Evolutionary conservation across 2,888 invertebrate species (phyloP).

Genomic region (Orthosia gothica): DNA sequence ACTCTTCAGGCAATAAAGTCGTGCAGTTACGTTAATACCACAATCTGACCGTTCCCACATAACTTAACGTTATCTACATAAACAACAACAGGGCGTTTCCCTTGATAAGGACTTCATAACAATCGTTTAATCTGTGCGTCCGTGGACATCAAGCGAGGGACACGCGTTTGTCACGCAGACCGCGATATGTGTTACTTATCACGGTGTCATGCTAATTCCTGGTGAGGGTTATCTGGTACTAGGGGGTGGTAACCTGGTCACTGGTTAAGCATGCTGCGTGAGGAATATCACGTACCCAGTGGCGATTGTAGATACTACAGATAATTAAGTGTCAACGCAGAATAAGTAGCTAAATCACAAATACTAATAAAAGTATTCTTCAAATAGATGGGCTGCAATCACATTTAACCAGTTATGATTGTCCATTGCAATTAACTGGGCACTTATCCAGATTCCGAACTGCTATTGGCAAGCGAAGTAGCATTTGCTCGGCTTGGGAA

Average conservation of each 20-base stretch:
- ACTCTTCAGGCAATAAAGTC: background rate
- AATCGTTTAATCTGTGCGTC: constrained; percentile 28
- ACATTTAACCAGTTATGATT: no score
- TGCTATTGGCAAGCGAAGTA: no score
- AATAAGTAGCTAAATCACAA: background rate
- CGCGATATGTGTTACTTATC: background rate
- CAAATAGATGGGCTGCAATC: no score
- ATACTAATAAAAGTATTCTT: no score
- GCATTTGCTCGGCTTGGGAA: no score
- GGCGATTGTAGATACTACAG: no score
- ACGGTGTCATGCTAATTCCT: constrained; percentile 3
- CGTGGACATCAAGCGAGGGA: constrained; percentile 21
- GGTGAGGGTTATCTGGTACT: constrained; percentile 38
- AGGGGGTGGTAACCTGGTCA: constrained; percentile 20
- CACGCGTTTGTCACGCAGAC: constrained; percentile 49
- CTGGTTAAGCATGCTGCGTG: background rate
- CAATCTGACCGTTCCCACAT: constrained; percentile 44
- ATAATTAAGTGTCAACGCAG: background rate
- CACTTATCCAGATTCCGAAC: no score
- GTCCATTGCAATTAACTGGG: no score
- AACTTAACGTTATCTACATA: constrained; percentile 34
- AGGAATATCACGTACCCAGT: constrained; percentile 21
- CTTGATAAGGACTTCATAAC: constrained; percentile 42
- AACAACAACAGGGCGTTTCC: constrained; percentile 46
- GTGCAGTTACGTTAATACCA: background rate